Evolutionary conservation across 2,888 invertebrate species (phyloP), one percentile per base, ranked within the genome.

Genomic region (Eristalinus sepulchralis): DNA sequence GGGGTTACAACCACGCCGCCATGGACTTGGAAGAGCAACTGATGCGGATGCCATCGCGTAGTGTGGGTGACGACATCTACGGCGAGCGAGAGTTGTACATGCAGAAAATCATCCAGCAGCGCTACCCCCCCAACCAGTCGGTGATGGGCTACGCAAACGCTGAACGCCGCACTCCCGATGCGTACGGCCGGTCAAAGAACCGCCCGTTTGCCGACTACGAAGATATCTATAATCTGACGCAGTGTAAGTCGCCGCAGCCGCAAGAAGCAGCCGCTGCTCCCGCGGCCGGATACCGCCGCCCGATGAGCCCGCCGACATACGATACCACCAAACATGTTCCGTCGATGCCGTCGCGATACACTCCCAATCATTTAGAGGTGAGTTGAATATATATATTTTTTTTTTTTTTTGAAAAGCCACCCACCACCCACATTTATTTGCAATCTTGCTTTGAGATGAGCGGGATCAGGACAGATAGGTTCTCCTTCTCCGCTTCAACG

Each of bases 161-260:
- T 2, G 97, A 97, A 90, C 94, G 97, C 88, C 94, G 97, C 88
- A 97, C 97, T 0, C 97, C 97, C 0, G 97, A 97, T 90, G 96
- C 96, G 11, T 97, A 97, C 90, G 96, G 97, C 0, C 93, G 96
- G 86, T 95, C 96, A 1, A 94, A 94, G 89, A 90, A 91, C 79
- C 90, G 92, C 10, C 90, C 91, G 20, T 88, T 94, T 93, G 91
- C 93, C 91, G 97, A 97, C 90, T 97, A 97, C 90, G 97, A 97
- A 93, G 97, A 97, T 89, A 95, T 97, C 22, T 97, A 95, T 90
- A 93, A 93, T 84, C 90, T 92, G 88, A 94, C 90, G 88, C 94
- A 88, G 90, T 92, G 88, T 9, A 75, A 86, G 34, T 55, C 87
- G 13, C 67, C 68, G 13, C 76, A 77, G 33, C 84, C 84, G 17